phyloP scores from a whole-genome alignment of 1,140 invertebrate genomes.

The Anthonomus grandis region DNA sequence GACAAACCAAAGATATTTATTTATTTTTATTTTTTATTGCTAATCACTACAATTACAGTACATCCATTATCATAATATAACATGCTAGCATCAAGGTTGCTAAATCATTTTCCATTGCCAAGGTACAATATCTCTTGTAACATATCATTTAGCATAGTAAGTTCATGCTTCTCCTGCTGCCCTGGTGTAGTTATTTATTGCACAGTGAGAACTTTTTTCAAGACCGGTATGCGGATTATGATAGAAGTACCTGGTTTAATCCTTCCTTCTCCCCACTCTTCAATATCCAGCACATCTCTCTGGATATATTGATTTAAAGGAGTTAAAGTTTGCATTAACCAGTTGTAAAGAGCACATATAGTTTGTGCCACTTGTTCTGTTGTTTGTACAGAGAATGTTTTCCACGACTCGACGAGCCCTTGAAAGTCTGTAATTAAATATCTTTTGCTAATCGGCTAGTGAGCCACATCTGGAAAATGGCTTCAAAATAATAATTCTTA shows the following conservation, averaged over 20 bases:
- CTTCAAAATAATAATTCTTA: constrained; percentile 8
- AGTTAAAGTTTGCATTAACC: constrained; percentile 8
- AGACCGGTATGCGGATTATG: background rate
- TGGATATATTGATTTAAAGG: background rate
- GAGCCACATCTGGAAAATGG: background rate
- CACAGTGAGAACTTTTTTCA: constrained; percentile 1
- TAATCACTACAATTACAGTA: background rate
- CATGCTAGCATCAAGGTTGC: background rate
- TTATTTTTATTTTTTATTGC: constrained; percentile 6
- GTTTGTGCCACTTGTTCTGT: background rate
- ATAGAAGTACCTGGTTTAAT: background rate
- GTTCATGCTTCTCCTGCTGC: constrained; percentile 9
- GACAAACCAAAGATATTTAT: constrained; percentile 5
- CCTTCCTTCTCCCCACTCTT: constrained; percentile 6
- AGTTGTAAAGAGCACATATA: constrained; percentile 15
- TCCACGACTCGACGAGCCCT: constrained; percentile 41
- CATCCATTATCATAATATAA: too few species aligned
- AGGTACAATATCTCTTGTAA: background rate
- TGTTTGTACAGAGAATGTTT: constrained; percentile 12
- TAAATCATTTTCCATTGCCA: constrained; percentile 20
- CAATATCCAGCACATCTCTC: constrained; percentile 9
- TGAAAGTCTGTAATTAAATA: constrained; percentile 50
- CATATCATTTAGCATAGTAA: background rate
- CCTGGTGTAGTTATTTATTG: constrained; percentile 9
- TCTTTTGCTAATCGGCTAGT: constrained; percentile 28